Evolutionary conservation across 2,888 invertebrate genomes (phyloP), one percentile per base, ranked within the genome.

Genomic region (Mythimna lalbum): DNA sequence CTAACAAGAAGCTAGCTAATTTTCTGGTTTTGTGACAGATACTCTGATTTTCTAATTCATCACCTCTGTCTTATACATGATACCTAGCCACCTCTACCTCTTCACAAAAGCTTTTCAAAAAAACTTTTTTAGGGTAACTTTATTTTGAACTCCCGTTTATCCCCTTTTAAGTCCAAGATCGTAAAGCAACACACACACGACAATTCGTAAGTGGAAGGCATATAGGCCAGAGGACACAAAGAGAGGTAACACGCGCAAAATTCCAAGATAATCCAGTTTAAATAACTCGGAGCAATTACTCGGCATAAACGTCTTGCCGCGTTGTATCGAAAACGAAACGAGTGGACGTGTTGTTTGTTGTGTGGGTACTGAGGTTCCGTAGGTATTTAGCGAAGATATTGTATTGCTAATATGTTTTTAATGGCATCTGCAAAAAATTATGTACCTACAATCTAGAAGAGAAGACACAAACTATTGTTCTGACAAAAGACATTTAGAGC

Each of bases 281-380:
- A 87, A 88, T 90, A 86, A 85, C 84, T 80, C 78, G 67, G 66
- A 83, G 87, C 87, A 89, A 90, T 90, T 90, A 89, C 89, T 89
- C 83, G 80, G 87, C 83, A 89, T 90, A 86, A 88, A 89, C 84
- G 88, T 90, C 87, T 78, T 68, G 81, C 83, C 78, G 86, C 85
- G 84, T 88, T 84, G 86, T 86, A 89, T 86, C 80, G 85, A 82
- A 87, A 88, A 85, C 74, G 82, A 84, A 85, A 83, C 73, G 82
- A 72, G 55, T 59, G 72, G 69, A 72, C 74, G 67, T 63, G 36
- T 49, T 64, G 53, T 62, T n/a, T 55, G 36, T 0, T 10, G 5
- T 21, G 9, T 53, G 2, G 10, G 31, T 19, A 27, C 39, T 52
- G 49, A 55, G 82, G 77, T 83, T 83, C 83, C 73, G 85, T 70